phyloP scores from a whole-genome alignment of 2,888 invertebrate species.

The Trissoscelio sp. region DNA sequence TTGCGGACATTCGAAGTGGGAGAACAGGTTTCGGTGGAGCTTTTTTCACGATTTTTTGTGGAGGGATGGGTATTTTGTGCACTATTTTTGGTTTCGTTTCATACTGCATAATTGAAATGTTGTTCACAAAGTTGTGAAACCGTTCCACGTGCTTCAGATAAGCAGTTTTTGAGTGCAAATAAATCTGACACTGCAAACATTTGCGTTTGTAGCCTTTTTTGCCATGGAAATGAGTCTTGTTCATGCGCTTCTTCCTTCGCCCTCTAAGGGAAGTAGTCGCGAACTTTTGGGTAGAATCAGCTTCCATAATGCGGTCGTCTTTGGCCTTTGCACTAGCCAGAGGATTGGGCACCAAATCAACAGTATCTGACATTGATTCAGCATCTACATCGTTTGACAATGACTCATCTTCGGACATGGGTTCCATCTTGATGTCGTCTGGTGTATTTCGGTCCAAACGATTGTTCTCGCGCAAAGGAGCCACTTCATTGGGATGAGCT shows the following conservation, averaged over 20 bases:
- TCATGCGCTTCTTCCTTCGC: constrained; percentile 76
- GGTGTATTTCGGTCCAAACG: neutral
- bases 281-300: constrained; percentile 78
- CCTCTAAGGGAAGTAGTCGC: constrained; percentile 42
- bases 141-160: constrained; percentile 80
- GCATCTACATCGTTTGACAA: constrained; percentile 74
- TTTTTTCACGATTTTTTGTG: constrained; percentile 20
- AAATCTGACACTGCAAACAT: constrained; percentile 78
- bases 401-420: constrained; percentile 78
- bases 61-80: neutral
- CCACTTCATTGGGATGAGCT: neutral
- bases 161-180: constrained; percentile 79
- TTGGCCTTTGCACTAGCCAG: constrained; percentile 71
- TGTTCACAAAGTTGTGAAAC: constrained; percentile 73
- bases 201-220: constrained; percentile 77
- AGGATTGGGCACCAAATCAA: constrained; percentile 77
- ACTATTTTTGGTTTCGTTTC: constrained; percentile 28
- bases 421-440: constrained; percentile 84
- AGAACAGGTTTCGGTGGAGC: constrained; percentile 8
- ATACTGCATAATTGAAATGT: neutral
- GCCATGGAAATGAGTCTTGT: constrained; percentile 79
- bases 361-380: constrained; percentile 72
- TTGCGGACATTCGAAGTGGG: constrained; percentile 40
- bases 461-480: constrained; percentile 42
- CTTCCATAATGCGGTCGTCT: constrained; percentile 77